Evolutionary conservation across 2,888 invertebrate genomes (phyloP), one percentile per base, ranked within the genome.

Genomic region (Encarsia formosa): DNA sequence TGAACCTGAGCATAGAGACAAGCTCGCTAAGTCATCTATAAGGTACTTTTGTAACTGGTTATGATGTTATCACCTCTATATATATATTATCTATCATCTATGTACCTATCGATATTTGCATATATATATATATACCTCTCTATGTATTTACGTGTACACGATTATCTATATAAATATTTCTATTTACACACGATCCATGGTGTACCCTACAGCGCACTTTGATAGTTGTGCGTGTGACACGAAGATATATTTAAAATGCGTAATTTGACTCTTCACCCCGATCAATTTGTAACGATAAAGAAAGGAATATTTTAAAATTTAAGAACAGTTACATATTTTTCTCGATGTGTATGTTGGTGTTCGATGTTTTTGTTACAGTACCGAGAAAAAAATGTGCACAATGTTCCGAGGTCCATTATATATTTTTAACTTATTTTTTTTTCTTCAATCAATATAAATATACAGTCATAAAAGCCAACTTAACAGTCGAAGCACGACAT

Each of bases 31-130:
- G 63, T 70, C 73, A 70, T 68, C 73, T 66, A 72, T 71, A 73
- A 73, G 73, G 73, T 73, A 73, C 70, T 71, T 70, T 70, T 72
- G 71, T 69, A 67, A 71, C 67, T 72, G 73, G 72, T 69, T 73
- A 71, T 69, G 65, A 65, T 66, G 67, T 68, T 67, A 63, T 71
- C 65, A 65, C 60, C 62, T 64, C 61, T 59, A 59, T 63, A 63
- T 63, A 56, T 61, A 56, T 64, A 49, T 44, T 54, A 50, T 43
- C 42, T 54, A 50, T 43, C 44, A 45, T 49, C 49, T 46, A 46
- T 56, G 31, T 51, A 48, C 41, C 20, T 38, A 38, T 32, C 41
- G 23, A 32, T 41, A 39, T 39, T 39, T 39, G 39, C 39, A 39
- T 39, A 23, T 19, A 11, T 41, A 39, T 39, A 23, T 39, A 23